Base-by-base conservation (phyloP, 1,140 invertebrate species). In the Calycopis cecrops region DNA sequence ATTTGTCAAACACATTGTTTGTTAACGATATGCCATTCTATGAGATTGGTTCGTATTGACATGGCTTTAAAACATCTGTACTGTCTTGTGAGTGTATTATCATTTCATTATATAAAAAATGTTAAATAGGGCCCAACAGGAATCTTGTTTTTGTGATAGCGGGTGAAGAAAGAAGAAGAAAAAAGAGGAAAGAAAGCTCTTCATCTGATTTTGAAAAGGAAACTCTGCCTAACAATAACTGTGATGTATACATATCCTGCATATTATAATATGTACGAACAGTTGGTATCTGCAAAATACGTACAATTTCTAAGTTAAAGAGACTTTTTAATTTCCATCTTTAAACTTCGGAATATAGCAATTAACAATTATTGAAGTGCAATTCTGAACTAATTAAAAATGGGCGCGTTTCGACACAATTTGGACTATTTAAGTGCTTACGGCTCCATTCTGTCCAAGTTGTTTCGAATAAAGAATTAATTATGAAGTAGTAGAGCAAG, bases 381-480 rank as follows among this genome's bases (percentile, higher is more conserved):
- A 70, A 69, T 74, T 83, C 71, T 71, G 66, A 78, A 82, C 71
- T 82, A 81, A 84, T 85, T 85, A 85, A 84, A 85, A 85, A 85
- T 85, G 80, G 70, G 71, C 71, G 74, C 74, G 76, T 83, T 76
- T 72, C 72, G 71, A 67, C 71, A 73, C 79, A 78, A 76, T 84
- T 82, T 77, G 69, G 79, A 83, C 79, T 79, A 79, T 85, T 83
- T 82, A 83, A 83, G 77, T 82, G 82, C 75, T 80, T 77, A 79
- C 73, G 76, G 68, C 67, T 71, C 74, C 71, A 69, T 71, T 71
- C 74, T 79, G 75, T 76, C 71, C 76, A 76, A 82, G 68, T 86
- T 81, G 78, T 78, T 81, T 79, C 73, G 76, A 86, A 81, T 86
- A 80, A 86, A 86, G 83, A 86, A 86, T 86, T 86, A 86, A 86